Percentiles rank a stretch among this genome's conserved stretches.
These are phyloP conservation scores for Meandrusa payeni DNA, from an alignment of 2,888 invertebrate species.

Conservation along the genomic window DNA sequence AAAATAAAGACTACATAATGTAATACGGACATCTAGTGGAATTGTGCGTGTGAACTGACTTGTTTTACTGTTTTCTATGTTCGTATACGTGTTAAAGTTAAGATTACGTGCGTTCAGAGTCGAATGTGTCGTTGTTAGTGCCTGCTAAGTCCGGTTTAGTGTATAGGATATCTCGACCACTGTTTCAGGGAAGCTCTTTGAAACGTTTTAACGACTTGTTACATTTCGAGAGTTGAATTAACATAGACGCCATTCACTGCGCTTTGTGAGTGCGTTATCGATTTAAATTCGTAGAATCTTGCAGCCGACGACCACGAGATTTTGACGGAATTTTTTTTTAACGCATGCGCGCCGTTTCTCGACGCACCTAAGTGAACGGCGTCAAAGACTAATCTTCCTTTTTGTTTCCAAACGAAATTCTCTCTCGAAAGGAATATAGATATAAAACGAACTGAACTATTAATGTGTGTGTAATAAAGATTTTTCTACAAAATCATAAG, in stretches of 20 bases:
- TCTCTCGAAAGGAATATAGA: conserved; percentile 56
- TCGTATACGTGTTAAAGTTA: conserved; percentile 41
- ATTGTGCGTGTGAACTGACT: conserved; percentile 70
- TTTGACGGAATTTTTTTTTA: conserved; percentile 47
- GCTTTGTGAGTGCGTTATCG: conserved; percentile 27
- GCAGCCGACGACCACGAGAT: conserved; percentile 44
- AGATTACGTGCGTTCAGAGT: conserved; percentile 27
- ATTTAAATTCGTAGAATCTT: conserved; percentile 53
- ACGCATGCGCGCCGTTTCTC: conserved; percentile 8
- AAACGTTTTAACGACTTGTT: conserved; percentile 62
- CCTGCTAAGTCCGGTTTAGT: conserved; percentile 72
- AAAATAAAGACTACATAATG: conserved; percentile 66
- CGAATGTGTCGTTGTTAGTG: conserved; percentile 70
- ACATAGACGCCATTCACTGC: conserved; percentile 31
- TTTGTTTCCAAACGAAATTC: conserved; percentile 40
- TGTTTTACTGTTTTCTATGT: conserved; percentile 74
- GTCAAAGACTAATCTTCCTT: conserved; percentile 27
- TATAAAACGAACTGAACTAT: conserved; percentile 57
- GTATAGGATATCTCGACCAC: conserved; percentile 53
- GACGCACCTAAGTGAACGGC: conserved; percentile 15
- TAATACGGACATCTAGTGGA: conserved; percentile 72
- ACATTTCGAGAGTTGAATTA: conserved; percentile 59
- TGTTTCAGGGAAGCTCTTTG: conserved; percentile 62
- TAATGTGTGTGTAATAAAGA: conserved; percentile 67
- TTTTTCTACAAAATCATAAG: conserved; percentile 64